These are phyloP conservation scores for Cephus pulcher DNA, from an alignment of 2,888 invertebrate species.

Conservation along the genomic window DNA sequence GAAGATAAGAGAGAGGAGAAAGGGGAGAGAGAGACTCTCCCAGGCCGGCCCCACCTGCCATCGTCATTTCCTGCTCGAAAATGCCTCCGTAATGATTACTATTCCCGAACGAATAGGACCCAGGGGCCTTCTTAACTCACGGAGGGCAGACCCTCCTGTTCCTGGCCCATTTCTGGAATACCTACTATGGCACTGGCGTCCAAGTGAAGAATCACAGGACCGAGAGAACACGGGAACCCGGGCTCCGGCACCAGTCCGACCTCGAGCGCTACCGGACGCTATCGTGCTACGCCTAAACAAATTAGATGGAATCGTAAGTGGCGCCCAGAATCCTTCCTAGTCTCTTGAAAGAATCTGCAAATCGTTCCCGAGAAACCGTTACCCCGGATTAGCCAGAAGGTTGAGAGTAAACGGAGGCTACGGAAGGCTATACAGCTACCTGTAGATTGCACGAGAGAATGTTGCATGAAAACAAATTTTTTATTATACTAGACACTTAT, in stretches of 20 bases:
- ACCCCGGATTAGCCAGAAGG: background rate
- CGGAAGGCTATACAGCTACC: background rate
- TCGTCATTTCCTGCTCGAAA: slow-evolving; percentile 47
- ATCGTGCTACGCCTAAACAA: background rate
- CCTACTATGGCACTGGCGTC: background rate
- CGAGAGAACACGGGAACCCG: background rate
- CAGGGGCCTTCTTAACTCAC: background rate
- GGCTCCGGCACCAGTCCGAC: background rate
- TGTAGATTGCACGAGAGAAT: background rate
- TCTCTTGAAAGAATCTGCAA: background rate
- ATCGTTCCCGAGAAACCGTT: background rate
- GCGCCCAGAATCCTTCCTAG: background rate
- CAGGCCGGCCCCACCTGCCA: slow-evolving; percentile 35
- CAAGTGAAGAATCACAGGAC: background rate
- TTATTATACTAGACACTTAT: background rate
- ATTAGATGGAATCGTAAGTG: background rate
- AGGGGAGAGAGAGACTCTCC: background rate
- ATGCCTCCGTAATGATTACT: slow-evolving; percentile 45
- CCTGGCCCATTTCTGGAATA: background rate
- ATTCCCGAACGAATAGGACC: slow-evolving; percentile 41
- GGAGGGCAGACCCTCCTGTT: background rate
- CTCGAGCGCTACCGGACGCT: background rate
- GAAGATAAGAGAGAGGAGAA: background rate
- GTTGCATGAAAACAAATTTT: background rate
- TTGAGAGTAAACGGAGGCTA: background rate